Evolutionary conservation across 2,888 invertebrate genomes (phyloP).

Genomic region (Philereme vetulata): DNA sequence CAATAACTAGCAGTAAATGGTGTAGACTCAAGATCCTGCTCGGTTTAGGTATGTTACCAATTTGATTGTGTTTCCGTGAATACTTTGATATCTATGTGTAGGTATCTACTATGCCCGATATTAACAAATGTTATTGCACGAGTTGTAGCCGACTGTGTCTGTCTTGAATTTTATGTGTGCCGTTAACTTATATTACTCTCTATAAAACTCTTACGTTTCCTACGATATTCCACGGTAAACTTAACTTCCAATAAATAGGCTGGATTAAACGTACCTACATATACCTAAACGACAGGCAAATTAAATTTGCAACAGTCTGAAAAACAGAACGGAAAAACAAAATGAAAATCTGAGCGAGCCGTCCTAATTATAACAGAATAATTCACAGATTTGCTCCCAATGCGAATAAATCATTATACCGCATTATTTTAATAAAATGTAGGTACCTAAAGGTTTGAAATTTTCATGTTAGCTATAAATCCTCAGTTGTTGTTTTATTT

Average conservation of each 20-base stretch:
- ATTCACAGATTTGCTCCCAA: conserved; percentile 23
- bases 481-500: conserved; percentile 15
- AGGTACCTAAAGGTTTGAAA: conserved; percentile 18
- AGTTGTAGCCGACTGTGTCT: conserved; percentile 46
- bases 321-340: conserved; percentile 14
- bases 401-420: conserved; percentile 22
- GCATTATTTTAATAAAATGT: conserved; percentile 23
- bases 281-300: conserved; percentile 4
- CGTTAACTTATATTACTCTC: conserved; percentile 71
- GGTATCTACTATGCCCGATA: conserved; percentile 31
- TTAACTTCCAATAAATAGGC: conserved; percentile 48
- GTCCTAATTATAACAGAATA: conserved; percentile 19
- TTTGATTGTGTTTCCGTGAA: conserved; percentile 25
- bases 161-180: conserved; percentile 64
- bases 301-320: conserved; percentile 18
- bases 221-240: conserved; percentile 51
- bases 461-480: conserved; percentile 24
- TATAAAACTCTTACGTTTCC: conserved; percentile 67
- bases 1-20: no score
- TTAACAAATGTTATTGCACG: conserved; percentile 41
- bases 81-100: conserved; percentile 23
- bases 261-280: conserved; percentile 32
- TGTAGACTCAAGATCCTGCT: no score
- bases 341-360: conserved; percentile 15
- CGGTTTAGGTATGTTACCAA: neutral